Percentiles rank a stretch among this genome's conserved stretches.
These are phyloP conservation scores for Drosophila takahashii DNA, from an alignment of 1,140 invertebrate genomes.

Conservation along the genomic window DNA sequence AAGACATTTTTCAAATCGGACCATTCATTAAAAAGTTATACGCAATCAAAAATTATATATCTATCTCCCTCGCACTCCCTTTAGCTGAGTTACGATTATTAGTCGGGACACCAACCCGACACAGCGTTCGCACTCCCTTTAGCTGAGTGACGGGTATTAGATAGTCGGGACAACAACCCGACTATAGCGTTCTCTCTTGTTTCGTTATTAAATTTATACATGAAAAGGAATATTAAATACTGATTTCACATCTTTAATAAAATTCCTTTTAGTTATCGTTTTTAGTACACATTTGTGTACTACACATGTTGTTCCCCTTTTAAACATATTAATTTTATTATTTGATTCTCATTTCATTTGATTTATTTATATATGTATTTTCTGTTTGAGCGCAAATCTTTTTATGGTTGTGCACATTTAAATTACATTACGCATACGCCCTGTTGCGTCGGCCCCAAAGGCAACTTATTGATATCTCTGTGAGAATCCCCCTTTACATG, in stretches of 20 bases:
- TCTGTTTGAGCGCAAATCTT: constrained; percentile 10
- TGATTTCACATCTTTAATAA: neutral
- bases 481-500: neutral
- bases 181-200: no score
- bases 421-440: constrained; percentile 49
- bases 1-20: no score
- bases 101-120: no score
- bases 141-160: no score
- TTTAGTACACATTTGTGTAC: neutral
- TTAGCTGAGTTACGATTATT: no score
- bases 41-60: no score
- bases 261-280: neutral
- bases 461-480: constrained; percentile 28
- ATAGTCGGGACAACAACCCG: no score
- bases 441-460: constrained; percentile 37
- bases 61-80: no score
- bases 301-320: constrained; percentile 6
- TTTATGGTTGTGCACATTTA: constrained; percentile 35
- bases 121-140: no score
- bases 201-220: no score
- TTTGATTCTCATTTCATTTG: constrained; percentile 27
- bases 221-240: neutral
- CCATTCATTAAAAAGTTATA: no score
- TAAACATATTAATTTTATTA: neutral
- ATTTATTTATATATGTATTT: constrained; percentile 24